Conservation (phyloP, 1,140 invertebrate species). For the Venustaconcha ellipsiformis region DNA sequence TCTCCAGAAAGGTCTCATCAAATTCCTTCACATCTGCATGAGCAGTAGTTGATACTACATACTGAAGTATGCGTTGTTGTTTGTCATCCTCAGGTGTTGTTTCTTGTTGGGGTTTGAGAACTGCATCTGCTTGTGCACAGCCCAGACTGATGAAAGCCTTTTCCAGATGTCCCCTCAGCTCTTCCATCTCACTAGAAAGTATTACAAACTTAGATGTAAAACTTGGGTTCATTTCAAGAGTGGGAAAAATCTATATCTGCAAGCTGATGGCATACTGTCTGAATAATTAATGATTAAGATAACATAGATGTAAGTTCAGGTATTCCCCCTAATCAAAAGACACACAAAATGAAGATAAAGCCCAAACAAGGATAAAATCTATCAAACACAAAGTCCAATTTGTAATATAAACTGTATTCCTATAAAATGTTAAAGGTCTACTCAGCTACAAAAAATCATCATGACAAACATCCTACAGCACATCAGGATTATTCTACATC, state of each 20-base stretch:
- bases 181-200: conserved; percentile 81
- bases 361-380: no score
- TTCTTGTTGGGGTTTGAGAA: neutral
- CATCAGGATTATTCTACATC: no score
- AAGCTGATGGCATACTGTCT: no score
- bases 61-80: conserved; percentile 4
- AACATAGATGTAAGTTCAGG: no score
- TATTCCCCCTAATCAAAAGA: no score
- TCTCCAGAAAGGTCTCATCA: conserved; percentile 76
- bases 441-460: no score
- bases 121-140: conserved; percentile 52
- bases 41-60: conserved; percentile 1
- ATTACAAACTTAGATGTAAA: conserved; percentile 6
- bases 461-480: no score
- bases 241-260: neutral
- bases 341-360: no score
- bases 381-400: no score
- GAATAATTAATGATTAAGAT: no score
- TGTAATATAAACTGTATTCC: no score
- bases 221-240: neutral
- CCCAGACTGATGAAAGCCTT: conserved; percentile 84
- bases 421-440: no score
- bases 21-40: conserved; percentile 72
- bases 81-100: conserved; percentile 9
- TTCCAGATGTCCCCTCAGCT: conserved; percentile 81